Evolutionary conservation across 2,113 vertebrate species (phyloP), one percentile per base, ranked within the genome.

Genomic region (Mormoops blainvillei): DNA sequence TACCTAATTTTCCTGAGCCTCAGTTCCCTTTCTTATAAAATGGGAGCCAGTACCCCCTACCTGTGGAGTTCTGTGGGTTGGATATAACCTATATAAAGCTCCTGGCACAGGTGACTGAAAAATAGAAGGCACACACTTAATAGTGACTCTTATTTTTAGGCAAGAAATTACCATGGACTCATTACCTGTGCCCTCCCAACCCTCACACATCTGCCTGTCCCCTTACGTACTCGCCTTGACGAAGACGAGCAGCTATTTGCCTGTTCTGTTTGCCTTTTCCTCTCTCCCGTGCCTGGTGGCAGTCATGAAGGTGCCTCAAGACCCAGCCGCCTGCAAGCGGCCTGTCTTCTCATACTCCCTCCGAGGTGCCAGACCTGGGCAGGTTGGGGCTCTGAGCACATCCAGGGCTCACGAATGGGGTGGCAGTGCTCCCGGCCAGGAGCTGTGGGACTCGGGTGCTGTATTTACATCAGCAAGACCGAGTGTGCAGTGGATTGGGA

Each of bases 141-240:
- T 20, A 22, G 38, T 4, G 61, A 58, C 77, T 85, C 7, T 65
- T 26, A 7, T 36, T 73, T n/a, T 18, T 38, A 78, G 65, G 45
- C 33, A 31, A 12, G 67, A 89, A 89, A 56, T 91, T 15, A 20
- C 56, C 61, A 28, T 16, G 12, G 61, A 7, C 38, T 45, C 63
- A 15, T 56, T 10, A 5, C 10, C 36, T 14, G 10, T 52, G 15
- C 28, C 14, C 36, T 74, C 14, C 14, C 18, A 3, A 3, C 38
- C 6, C 80, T 71, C 14, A 4, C 33, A 36, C 5, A 65, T 58
- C 48, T 48, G n/a, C 36, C 70, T 54, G 6, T 43, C 58, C 38
- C 43, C 31, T 11, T 10, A 9, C 3, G 48, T 11, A 2, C 20
- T 76, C 28, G 0, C 1, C 24, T 28, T 41, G 33, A 4, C 1